Evolutionary conservation across 2,797 vertebrate species (phyloP).

Genomic region (Ibycter americanus): DNA sequence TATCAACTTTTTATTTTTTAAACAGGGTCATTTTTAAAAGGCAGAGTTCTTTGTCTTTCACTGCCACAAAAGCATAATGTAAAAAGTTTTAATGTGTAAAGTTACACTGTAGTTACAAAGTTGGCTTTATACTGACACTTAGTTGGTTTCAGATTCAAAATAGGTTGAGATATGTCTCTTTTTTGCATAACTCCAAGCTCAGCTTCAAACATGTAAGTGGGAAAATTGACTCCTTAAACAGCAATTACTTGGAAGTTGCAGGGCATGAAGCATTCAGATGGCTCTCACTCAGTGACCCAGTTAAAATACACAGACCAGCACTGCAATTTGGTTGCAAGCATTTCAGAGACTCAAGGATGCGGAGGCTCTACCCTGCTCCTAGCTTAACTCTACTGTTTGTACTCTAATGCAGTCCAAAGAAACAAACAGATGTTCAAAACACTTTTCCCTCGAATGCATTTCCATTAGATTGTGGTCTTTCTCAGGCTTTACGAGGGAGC

Average conservation of each 20-base stretch:
- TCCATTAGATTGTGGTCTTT: neutral
- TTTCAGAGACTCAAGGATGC: neutral
- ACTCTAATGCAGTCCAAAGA: neutral
- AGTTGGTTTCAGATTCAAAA: neutral
- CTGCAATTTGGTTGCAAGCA: neutral
- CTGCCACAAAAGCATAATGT: neutral
- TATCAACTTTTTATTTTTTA: neutral
- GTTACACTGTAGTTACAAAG: neutral
- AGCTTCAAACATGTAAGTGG: neutral
- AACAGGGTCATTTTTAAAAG: neutral
- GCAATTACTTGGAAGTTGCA: slow-evolving; percentile 32
- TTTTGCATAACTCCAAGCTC: slow-evolving; percentile 10
- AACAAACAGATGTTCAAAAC: neutral
- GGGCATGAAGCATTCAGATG: slow-evolving; percentile 33
- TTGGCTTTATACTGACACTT: neutral
- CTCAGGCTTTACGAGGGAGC: neutral
- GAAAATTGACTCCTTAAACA: slow-evolving; percentile 33
- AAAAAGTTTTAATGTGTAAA: neutral
- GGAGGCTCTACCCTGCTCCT: neutral
- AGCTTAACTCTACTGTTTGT: neutral
- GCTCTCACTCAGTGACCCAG: neutral
- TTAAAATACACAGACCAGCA: neutral
- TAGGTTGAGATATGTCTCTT: neutral
- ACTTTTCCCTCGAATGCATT: neutral
- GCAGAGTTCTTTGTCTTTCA: neutral